Base-by-base conservation (phyloP, 2,113 vertebrate genomes). In the Micronisus gabar region DNA sequence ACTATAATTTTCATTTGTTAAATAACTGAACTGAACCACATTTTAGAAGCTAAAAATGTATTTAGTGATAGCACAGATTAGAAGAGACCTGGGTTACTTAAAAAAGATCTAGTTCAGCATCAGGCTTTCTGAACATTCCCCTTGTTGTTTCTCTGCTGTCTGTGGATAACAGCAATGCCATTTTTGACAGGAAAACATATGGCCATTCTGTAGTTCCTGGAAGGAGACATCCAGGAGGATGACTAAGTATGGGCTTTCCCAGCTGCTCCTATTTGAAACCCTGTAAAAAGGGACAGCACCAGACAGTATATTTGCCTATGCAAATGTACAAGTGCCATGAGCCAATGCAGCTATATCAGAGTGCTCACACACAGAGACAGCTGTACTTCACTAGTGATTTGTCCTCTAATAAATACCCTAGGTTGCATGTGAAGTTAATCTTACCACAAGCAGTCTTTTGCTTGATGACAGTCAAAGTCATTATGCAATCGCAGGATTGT, bases 171-270 rank as follows among this genome's bases (percentile, higher is more conserved):
- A 73, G 70, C 70, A 58, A 12, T 55, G 52, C 32, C 61, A 20
- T 75, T 94, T 96, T 79, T 94, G 74, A 79, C 74, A 92, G 27
- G 41, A 45, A 88, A 85, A 79, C 95, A 97, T 97, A 95, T 95
- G 96, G 93, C 27, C 19, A 67, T 79, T 90, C 74, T 85, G 79
- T n/a, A 68, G 59, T 90, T 90, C 86, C 95, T 97, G 86, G 88
- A 96, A 96, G 70, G 74, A 95, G 56, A 75, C 10, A 82, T 82
- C 47, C 20, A 92, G 95, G 41, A 86, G 71, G 91, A 92, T 82
- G 91, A 90, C 79, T 92, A 93, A 95, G 56, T 79, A 82, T 2
- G 74, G 93, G 82, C 52, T 97, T 95, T 90, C 79, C 93, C 95
- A 97, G 88, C 45, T 96, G 91, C 93, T 88, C 10, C 1, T 88